Percentiles rank a stretch among this genome's conserved stretches.
Conservation (phyloP, 2,797 vertebrate genomes). For the Glyptemys insculpta region DNA sequence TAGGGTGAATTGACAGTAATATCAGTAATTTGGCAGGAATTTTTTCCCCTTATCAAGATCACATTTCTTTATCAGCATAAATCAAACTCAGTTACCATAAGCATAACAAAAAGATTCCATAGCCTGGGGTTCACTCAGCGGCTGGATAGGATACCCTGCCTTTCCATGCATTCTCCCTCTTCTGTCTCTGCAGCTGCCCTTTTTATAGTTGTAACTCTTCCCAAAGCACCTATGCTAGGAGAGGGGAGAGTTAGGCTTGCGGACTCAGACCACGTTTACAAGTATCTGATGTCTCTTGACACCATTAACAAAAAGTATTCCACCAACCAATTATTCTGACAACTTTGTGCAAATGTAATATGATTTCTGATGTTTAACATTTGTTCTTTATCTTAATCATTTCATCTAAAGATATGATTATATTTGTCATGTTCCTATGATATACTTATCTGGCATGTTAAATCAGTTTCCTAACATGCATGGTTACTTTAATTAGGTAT, state of each 20-base stretch:
- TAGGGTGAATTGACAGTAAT: too few species aligned
- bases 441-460: neutral
- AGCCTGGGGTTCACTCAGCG: too few species aligned
- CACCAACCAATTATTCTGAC: slow-evolving; percentile 10
- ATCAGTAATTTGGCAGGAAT: too few species aligned
- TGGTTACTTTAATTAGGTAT: neutral
- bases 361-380: slow-evolving; percentile 6
- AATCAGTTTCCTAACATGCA: neutral
- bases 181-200: too few species aligned
- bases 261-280: neutral
- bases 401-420: slow-evolving; percentile 10
- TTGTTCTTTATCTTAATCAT: neutral
- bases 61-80: too few species aligned
- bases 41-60: too few species aligned
- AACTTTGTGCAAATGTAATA: slow-evolving; percentile 22
- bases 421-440: neutral
- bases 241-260: neutral
- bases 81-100: too few species aligned
- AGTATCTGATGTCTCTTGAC: neutral
- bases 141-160: too few species aligned
- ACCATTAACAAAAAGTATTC: neutral
- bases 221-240: neutral
- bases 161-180: too few species aligned
- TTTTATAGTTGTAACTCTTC: too few species aligned
- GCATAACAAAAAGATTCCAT: too few species aligned